Percentiles rank a stretch among this genome's conserved stretches.
These are phyloP conservation scores for Eupeodes corollae DNA, from an alignment of 1,140 invertebrate genomes.

Conservation along the genomic window DNA sequence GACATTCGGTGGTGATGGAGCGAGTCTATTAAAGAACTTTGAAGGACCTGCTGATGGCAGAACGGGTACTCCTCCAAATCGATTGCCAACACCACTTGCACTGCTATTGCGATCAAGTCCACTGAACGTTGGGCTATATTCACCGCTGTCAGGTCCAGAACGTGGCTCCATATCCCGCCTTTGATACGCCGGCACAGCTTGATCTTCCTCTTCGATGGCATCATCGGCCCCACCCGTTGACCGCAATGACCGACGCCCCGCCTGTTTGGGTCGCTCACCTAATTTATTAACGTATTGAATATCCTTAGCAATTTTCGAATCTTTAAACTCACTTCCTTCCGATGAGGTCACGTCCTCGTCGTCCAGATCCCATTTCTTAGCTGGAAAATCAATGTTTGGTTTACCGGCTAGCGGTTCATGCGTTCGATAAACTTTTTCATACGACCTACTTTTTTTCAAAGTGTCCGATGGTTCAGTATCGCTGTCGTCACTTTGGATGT, in stretches of 20 bases:
- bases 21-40: conserved; percentile 25
- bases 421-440: conserved; percentile 69
- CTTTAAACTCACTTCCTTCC: conserved; percentile 45
- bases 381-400: conserved; percentile 64
- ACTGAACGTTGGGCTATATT: conserved; percentile 36
- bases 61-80: conserved; percentile 31
- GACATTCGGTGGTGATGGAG: conserved; percentile 16
- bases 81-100: conserved; percentile 26
- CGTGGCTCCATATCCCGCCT: conserved; percentile 15
- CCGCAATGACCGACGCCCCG: conserved; percentile 41
- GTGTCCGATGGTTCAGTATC: conserved; percentile 30
- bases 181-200: conserved; percentile 15
- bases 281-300: conserved; percentile 42
- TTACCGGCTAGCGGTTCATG: conserved; percentile 66
- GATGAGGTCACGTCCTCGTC: conserved; percentile 48
- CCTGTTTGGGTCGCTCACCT: conserved; percentile 38
- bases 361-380: conserved; percentile 64
- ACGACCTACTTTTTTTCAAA: conserved; percentile 52
- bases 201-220: conserved; percentile 31
- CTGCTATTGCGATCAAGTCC: conserved; percentile 27
- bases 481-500: conserved; percentile 26
- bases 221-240: conserved; percentile 36
- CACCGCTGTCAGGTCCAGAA: conserved; percentile 1
- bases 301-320: conserved; percentile 45
- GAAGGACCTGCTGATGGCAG: conserved; percentile 21